Conservation (phyloP, 2,113 vertebrate species). For the Gymnogyps californianus region DNA sequence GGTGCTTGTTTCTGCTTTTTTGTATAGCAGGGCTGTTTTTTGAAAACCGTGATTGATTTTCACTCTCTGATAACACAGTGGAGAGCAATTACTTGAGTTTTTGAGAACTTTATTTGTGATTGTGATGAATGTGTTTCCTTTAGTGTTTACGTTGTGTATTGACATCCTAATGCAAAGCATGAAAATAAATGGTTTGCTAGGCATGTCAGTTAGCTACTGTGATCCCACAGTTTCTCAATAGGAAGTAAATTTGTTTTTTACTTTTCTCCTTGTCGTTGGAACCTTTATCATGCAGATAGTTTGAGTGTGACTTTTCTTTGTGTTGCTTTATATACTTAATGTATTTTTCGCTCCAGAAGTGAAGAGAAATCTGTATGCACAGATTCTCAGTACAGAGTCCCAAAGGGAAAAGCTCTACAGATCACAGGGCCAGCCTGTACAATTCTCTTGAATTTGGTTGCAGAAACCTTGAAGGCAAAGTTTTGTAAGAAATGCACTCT, state of each 20-base stretch:
- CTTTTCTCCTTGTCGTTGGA: not conserved
- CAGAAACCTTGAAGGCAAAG: not conserved
- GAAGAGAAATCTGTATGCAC: not conserved
- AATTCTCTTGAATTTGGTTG: not conserved
- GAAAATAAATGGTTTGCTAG: not conserved
- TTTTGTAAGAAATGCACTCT: not conserved
- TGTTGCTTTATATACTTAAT: not conserved
- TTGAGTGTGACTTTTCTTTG: not conserved
- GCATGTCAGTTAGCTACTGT: not conserved
- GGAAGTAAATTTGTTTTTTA: not conserved
- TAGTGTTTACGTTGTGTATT: not conserved
- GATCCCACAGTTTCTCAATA: not conserved
- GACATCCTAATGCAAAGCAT: not conserved
- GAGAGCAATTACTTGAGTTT: not conserved
- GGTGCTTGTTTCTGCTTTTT: not conserved
- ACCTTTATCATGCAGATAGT: not conserved
- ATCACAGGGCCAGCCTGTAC: not conserved
- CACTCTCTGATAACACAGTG: not conserved
- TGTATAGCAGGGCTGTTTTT: not conserved
- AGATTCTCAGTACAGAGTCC: not conserved
- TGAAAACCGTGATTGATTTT: not conserved
- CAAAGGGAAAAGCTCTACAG: not conserved
- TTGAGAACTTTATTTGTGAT: not conserved
- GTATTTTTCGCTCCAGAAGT: not conserved
- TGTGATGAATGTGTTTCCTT: not conserved